Evolutionary conservation across 2,113 vertebrate species (phyloP).

Genomic region (Rutilus rutilus): DNA sequence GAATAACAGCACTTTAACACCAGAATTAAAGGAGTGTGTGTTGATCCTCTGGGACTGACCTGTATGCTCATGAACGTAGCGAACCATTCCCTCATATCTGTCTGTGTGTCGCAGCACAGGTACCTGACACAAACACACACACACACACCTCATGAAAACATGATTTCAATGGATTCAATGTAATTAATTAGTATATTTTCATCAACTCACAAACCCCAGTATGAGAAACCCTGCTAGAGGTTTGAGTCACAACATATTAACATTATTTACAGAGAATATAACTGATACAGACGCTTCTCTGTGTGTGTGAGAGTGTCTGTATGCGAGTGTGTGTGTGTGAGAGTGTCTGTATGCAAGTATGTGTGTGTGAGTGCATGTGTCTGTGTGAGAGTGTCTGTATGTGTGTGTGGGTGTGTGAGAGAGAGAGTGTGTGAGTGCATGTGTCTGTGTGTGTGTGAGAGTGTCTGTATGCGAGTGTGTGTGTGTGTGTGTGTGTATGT

Average conservation of each 20-base stretch:
- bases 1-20: too few species aligned
- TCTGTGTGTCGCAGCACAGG: slow-evolving; percentile 88
- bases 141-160: not conserved
- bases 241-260: not conserved
- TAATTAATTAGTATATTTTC: too few species aligned
- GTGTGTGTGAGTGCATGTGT: not conserved
- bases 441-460: not conserved
- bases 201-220: too few species aligned
- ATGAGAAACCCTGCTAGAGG: not conserved
- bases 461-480: too few species aligned
- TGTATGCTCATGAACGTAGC: slow-evolving; percentile 89
- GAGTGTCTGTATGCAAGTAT: too few species aligned
- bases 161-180: too few species aligned
- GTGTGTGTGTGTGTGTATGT: too few species aligned
- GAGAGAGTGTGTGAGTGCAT: not conserved
- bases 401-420: not conserved
- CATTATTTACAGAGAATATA: not conserved
- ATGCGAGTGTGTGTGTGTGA: not conserved
- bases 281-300: not conserved
- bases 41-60: slow-evolving; percentile 69
- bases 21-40: too few species aligned
- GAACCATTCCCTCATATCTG: slow-evolving; percentile 90
- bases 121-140: slow-evolving; percentile 77
- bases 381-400: too few species aligned
- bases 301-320: not conserved